Evolutionary conservation across 2,797 vertebrate species (phyloP), one percentile per base, ranked within the genome.

Genomic region (Basileuterus tristriatus): DNA sequence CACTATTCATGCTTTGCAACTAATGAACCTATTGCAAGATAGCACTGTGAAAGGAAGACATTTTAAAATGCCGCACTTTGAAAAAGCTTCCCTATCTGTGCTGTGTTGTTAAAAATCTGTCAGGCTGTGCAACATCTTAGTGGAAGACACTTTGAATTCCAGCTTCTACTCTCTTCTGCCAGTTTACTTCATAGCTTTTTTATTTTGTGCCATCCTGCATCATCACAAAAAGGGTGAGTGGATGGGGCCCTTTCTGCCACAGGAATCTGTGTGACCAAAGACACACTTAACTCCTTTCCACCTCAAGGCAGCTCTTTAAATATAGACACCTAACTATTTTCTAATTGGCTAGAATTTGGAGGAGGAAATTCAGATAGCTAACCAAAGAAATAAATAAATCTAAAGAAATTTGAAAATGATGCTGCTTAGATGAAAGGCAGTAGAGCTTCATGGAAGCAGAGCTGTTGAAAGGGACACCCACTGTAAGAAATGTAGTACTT

Each of bases 11-110:
- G 47, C 56, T 59, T 65, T 87, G 69, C 53, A 82, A 62, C 67
- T 94, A 91, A 89, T 70, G 80, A 91, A 85, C 88, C 44, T 74
- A 83, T 88, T 89, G 50, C 64, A 84, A 90, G 46, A 30, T 44
- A 52, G 63, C 22, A 47, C 53, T 16, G 30, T 21, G 70, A 62
- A 86, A 92, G 50, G 43, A 60, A 93, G 71, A 93, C 59, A 43
- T 18, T 85, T 47, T 62, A 60, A 64, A 75, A 77, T 9, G 27
- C 37, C 64, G 15, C 39, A 65, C 80, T 92, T 80, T 95, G 81
- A 93, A 76, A 87, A 86, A 91, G 26, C 53, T 96, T 50, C 41
- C 52, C 22, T 58, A 72, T 70, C 70, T 15, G 32, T 62, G 44
- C 37, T 68, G 20, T 44, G 58, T 20, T 93, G 75, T 80, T 85